Evolutionary conservation across 2,888 invertebrate genomes (phyloP).

Genomic region (Smittia aterrima): DNA sequence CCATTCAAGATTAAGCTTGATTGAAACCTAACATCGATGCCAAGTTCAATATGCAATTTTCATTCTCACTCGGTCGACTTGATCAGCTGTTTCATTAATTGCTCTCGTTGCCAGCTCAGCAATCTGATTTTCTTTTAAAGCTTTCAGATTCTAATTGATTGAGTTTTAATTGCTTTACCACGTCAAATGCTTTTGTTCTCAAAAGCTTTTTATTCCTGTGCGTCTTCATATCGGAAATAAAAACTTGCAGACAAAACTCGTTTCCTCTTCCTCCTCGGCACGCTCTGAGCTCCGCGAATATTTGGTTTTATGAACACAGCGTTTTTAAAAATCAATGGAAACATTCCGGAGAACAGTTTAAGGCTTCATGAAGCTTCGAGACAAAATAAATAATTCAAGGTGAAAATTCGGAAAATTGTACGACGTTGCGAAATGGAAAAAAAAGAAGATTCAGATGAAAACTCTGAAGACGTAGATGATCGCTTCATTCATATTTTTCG

Average conservation of each 20-base stretch:
- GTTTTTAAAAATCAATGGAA: not conserved
- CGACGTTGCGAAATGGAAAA: not conserved
- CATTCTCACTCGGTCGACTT: not conserved
- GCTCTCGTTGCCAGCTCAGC: not conserved
- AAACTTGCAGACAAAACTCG: too few relatives aligned
- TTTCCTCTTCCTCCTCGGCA: too few relatives aligned
- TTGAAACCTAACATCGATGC: conserved; percentile 10
- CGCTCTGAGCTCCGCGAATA: not conserved
- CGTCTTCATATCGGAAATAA: not conserved
- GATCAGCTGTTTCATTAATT: conserved; percentile 37
- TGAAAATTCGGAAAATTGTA: not conserved
- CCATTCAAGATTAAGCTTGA: not conserved
- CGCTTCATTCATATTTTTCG: not conserved
- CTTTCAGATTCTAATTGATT: not conserved
- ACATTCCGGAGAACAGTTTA: not conserved
- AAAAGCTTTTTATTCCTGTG: not conserved
- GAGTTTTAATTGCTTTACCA: not conserved
- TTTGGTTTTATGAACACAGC: not conserved
- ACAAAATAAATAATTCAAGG: not conserved
- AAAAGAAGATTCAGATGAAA: not conserved
- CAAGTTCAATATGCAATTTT: conserved; percentile 14
- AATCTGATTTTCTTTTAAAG: not conserved
- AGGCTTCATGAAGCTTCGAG: not conserved
- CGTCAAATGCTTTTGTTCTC: not conserved
- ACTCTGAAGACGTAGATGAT: not conserved